Evolutionary conservation across 2,113 vertebrate genomes (phyloP), one percentile per base, ranked within the genome.

Genomic region (Anarrhichthys ocellatus): DNA sequence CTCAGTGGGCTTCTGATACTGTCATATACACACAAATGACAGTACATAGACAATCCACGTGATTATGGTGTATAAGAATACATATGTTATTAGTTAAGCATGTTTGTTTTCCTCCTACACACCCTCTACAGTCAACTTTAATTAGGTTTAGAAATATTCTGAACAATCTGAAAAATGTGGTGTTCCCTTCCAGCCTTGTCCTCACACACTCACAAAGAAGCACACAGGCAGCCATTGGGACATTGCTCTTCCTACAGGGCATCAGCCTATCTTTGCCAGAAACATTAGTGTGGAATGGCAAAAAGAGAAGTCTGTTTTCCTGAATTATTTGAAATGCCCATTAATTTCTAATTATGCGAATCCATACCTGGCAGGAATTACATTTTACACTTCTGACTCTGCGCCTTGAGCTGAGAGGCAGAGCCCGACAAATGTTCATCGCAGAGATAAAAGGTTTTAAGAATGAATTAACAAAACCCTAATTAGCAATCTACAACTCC

Each of bases 271-370:
- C 64, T 71, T 75, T 40, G 40, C 40, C 62, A 79, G 54, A 58
- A 79, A 74, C 32, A 76, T 89, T 84, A 85, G 65, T 64, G 70
- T n/a, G 40, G 44, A 72, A 63, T 27, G 42, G 44, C 76, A 76
- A 59, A 80, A 52, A 8, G 11, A 63, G 54, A 29, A 74, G 54
- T 67, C 64, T 58, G 27, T 27, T 78, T 73, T 80, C 62, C 56
- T 40, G 54, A 17, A 78, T 84, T 83, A 8, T 59, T 91, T 46
- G 42, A 87, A 86, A 78, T 80, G 34, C n/a, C 61, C 56, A 79
- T 80, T 75, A 75, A 80, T n/a, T 58, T 32, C 42, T 80, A 77
- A 91, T 87, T 88, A 80, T 56, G 67, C 1, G 10, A 81, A 68
- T 82, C 74, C 27, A 72, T 84, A 87, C 73, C 78, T 82, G 76